A percentile compares a stretch with the other conserved stretches of the same genome.
Evolutionary conservation across 2,113 vertebrate genomes (phyloP).

Genomic region (Plestiodon gilberti): DNA sequence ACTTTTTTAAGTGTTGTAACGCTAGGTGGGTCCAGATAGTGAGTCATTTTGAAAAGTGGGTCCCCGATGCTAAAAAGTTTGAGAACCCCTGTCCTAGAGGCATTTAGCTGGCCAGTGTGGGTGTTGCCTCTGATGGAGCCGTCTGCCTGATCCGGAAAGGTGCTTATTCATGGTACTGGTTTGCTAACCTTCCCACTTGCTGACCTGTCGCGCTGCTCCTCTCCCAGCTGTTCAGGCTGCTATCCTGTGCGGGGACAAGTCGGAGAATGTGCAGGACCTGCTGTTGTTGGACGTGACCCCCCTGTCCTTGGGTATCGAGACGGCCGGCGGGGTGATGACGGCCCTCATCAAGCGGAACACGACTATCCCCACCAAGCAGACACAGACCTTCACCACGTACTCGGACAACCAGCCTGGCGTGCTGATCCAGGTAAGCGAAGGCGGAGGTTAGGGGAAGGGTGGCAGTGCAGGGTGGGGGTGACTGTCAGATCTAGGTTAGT

Average conservation of each 20-base stretch:
- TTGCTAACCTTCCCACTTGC: not conserved
- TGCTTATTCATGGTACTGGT: not conserved
- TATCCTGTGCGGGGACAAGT: slow-evolving; percentile 90
- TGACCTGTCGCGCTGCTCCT: rapidly evolving
- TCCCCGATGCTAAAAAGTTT: too few relatives aligned
- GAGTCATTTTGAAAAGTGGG: too few relatives aligned
- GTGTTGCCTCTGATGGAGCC: too few relatives aligned
- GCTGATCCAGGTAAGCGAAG: slow-evolving; percentile 81
- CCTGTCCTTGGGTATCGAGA: slow-evolving; percentile 89
- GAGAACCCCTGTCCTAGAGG: too few relatives aligned
- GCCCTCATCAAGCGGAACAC: slow-evolving; percentile 92
- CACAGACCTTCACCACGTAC: slow-evolving; percentile 92
- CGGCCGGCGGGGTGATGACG: slow-evolving; percentile 92
- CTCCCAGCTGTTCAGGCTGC: slow-evolving; percentile 89
- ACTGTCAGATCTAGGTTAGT: too few relatives aligned
- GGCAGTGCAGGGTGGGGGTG: too few relatives aligned
- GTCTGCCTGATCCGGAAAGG: too few relatives aligned
- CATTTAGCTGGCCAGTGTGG: not conserved
- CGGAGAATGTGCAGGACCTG: slow-evolving; percentile 94
- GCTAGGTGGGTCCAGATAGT: too few relatives aligned
- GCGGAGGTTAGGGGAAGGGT: rapidly evolving
- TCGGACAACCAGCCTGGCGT: slow-evolving; percentile 92
- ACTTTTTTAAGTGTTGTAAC: too few relatives aligned
- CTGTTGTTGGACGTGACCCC: slow-evolving; percentile 90
- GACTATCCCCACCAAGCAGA: slow-evolving; percentile 93